Evolutionary conservation across 2,797 vertebrate species (phyloP), one percentile per base, ranked within the genome.

Genomic region (Chelon auratus): DNA sequence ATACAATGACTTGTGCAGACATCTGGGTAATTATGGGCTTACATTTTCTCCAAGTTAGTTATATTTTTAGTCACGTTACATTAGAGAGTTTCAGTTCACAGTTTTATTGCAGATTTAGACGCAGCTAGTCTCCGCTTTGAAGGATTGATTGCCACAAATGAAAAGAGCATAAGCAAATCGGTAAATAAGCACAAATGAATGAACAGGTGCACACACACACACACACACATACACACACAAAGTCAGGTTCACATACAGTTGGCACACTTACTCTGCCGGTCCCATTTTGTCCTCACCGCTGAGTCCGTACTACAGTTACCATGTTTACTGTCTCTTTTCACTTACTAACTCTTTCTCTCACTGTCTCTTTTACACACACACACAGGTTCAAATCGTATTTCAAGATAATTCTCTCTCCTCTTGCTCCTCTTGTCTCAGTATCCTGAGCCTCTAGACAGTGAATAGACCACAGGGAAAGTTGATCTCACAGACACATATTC

Each of bases 401-500:
- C 86, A 86, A 91, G 88, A 93, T 91, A 90, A 91, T 90, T 77
- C 86, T 85, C 83, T 87, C 75, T 86, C 67, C 67, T 83, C 72
- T 91, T 57, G 68, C 84, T 89, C 78, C 68, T 91, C 86, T 79
- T 84, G 90, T 93, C 87, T 92, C 87, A 81, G 80, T 90, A 90
- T 93, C 87, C 75, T 85, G 81, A 86, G 71, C 86, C 82, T 79
- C 82, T 81, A 83, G 77, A 85, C 74, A 81, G 80, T 91, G 89
- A 92, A 93, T 86, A 80, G 87, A 84, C 81, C 81, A 61, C 63
- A 76, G 87, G 82, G 91, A 93, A 93, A 93, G 86, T 68, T 82
- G 92, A 93, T 92, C 90, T 90, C 52, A 45, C 72, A 54, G 45
- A 78, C 79, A 87, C 70, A 68, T 75, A 83, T 60, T 75, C 78